phyloP scores from a whole-genome alignment of 2,797 vertebrate species.

The Psittacula echo region DNA sequence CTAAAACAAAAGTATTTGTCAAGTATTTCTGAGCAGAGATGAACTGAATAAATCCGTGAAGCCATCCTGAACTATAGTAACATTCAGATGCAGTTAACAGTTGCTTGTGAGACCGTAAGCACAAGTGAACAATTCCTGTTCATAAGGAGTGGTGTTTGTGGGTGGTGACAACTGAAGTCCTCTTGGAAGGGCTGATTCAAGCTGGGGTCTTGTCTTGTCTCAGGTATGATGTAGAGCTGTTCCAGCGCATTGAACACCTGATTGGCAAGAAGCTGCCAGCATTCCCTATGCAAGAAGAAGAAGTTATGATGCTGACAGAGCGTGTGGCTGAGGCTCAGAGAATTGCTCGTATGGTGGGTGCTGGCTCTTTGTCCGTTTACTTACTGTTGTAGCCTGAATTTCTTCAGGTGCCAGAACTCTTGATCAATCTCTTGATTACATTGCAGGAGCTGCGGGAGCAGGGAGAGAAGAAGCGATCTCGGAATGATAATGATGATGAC shows the following conservation, averaged over 20 bases:
- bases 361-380: not conserved
- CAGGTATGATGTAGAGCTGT: constrained; percentile 97
- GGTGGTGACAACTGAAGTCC: not conserved
- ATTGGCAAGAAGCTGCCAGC: constrained; percentile 96
- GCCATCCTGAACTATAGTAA: fast-evolving
- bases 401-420: not conserved
- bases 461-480: constrained; percentile 88
- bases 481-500: constrained; percentile 77
- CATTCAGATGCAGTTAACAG: not conserved
- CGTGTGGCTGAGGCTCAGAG: constrained; percentile 95
- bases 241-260: constrained; percentile 93
- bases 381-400: not conserved
- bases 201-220: not conserved
- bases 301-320: constrained; percentile 97
- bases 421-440: not conserved
- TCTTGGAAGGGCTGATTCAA: not conserved
- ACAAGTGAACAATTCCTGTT: not conserved
- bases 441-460: constrained; percentile 92
- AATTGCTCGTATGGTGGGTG: constrained; percentile 89
- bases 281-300: constrained; percentile 93
- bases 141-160: not conserved
- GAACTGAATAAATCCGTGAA: not conserved
- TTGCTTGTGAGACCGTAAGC: not conserved
- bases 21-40: not conserved
- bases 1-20: not conserved